Conservation (phyloP, 2,113 vertebrate species). For the Macaca mulatta region DNA sequence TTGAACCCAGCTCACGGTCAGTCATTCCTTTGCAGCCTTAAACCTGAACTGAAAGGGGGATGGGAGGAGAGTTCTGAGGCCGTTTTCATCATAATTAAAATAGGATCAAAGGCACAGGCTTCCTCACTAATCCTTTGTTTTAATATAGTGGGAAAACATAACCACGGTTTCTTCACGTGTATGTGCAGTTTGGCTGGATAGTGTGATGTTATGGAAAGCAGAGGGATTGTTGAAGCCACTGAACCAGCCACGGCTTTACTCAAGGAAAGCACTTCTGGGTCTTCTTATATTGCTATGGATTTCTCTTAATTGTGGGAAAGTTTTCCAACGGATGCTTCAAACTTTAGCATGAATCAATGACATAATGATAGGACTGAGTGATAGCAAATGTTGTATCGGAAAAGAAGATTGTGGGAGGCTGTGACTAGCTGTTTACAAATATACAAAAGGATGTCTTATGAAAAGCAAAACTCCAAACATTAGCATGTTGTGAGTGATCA, state of each 20-base stretch:
- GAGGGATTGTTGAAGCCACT: neutral
- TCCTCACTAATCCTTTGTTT: neutral
- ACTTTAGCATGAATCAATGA: neutral
- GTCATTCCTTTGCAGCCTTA: neutral
- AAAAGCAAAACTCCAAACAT: neutral
- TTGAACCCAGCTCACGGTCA: neutral
- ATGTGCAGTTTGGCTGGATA: fast-evolving
- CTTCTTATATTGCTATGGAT: neutral
- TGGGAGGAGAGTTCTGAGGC: neutral
- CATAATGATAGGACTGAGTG: neutral
- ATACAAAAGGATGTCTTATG: neutral
- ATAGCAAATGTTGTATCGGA: neutral
- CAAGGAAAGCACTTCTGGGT: neutral
- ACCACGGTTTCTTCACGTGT: neutral
- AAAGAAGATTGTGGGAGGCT: neutral
- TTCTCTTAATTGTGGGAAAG: conserved; percentile 18
- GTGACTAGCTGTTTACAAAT: neutral
- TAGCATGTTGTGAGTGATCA: neutral
- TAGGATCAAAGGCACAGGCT: neutral
- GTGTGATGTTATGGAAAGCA: neutral
- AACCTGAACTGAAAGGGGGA: neutral
- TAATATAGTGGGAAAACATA: neutral
- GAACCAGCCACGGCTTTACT: neutral
- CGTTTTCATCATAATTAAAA: conserved; percentile 39
- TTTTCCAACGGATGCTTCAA: conserved; percentile 4